A percentile compares a stretch with the other conserved stretches of the same genome.
phyloP scores from a whole-genome alignment of 2,797 vertebrate species.

The Crocodylus rhombifer region DNA sequence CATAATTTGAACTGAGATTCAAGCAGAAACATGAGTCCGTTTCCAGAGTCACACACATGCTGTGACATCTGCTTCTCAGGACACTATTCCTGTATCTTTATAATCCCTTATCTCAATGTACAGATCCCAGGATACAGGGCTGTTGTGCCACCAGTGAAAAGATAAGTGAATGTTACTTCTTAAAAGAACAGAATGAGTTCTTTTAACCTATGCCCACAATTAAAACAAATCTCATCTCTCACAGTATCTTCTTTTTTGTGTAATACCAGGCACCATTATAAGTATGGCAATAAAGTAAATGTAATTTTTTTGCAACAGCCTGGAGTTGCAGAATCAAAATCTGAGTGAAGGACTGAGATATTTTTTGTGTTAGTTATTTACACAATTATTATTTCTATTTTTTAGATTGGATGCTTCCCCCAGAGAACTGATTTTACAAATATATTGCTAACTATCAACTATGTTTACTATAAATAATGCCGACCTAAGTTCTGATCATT shows the following conservation, averaged over 20 bases:
- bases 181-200: slow-evolving; percentile 23
- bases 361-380: not conserved
- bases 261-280: slow-evolving; percentile 11
- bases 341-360: not conserved
- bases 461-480: not conserved
- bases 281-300: not conserved
- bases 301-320: not conserved
- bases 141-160: slow-evolving; percentile 5
- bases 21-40: not conserved
- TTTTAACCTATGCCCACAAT: slow-evolving; percentile 29
- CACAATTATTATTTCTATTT: not conserved
- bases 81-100: not conserved
- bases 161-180: slow-evolving; percentile 35
- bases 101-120: not conserved
- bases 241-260: slow-evolving; percentile 3
- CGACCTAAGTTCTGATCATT: not conserved
- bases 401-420: not conserved
- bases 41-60: not conserved
- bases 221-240: slow-evolving; percentile 11
- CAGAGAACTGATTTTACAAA: not conserved
- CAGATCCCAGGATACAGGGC: not conserved
- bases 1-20: not conserved
- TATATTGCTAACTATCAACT: not conserved
- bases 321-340: not conserved
- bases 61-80: not conserved